Evolutionary conservation across 2,113 vertebrate species (phyloP), one percentile per base, ranked within the genome.

Genomic region (Mus pahari): DNA sequence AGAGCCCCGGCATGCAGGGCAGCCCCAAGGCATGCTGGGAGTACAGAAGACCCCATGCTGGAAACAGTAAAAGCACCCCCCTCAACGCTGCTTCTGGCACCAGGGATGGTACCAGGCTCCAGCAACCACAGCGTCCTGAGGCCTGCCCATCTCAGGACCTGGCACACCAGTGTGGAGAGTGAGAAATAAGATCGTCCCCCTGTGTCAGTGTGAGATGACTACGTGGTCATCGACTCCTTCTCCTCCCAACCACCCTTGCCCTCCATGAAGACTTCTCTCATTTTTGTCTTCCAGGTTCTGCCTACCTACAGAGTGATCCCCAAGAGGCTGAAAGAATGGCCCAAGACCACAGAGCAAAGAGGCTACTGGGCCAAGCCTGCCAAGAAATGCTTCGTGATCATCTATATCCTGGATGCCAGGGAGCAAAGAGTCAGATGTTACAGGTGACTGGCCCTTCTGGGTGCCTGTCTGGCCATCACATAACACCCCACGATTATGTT

Each of bases 231-330:
- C 10, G 1, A 16, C 20, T 13, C 14, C 53, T 26, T 13, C 62
- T 33, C 33, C 36, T 26, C 31, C 48, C 17, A 10, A 17, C 33
- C 2, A 36, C 2, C 28, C 66, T 26, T 9, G 20, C 7, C 9
- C 66, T 75, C 50, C 48, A 5, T 0, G 1, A 1, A 42, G 16
- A 45, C 36, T 20, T 45, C 1, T 8, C 0, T 50, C 60, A 10
- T 39, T 74, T 64, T 12, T 70, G 84, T 5, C 53, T 53, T 20
- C 74, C 33, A 26, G 10, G 11, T 22, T 62, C 58, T 9, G 55
- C 36, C 71, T 42, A n/a, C 45, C 42, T 42, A 24, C 12, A 16
- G 24, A 3, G 55, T 6, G 73, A 86, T 7, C 74, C 64, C 89
- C 71, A 79, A 86, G 68, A 77, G 53, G 24, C 3, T 82, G 45